Percentiles rank a stretch among this genome's conserved stretches.
Evolutionary conservation across 2,888 invertebrate species (phyloP).

Genomic region (Lasioglossum calceatum): DNA sequence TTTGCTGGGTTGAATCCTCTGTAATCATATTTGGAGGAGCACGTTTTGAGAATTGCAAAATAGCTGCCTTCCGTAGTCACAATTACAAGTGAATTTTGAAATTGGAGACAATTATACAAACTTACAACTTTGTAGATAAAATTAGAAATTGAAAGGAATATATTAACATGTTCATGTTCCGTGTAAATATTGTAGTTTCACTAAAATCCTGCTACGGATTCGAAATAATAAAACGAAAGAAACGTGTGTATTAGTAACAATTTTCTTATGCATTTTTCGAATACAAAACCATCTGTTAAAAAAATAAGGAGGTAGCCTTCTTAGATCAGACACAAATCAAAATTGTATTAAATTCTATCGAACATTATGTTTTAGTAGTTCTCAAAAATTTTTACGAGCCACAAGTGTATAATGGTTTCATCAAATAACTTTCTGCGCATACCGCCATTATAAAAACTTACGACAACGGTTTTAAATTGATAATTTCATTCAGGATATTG

Average conservation of each 20-base stretch:
- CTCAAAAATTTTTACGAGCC: background rate
- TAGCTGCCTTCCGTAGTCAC: background rate
- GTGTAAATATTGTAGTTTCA: background rate
- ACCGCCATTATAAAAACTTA: background rate
- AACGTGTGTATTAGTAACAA: no score
- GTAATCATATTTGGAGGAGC: background rate
- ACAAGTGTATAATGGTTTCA: background rate
- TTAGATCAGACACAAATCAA: background rate
- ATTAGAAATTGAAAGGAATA: background rate
- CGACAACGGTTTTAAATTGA: background rate
- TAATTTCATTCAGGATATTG: background rate
- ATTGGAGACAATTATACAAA: background rate
- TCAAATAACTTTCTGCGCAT: background rate
- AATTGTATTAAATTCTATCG: background rate
- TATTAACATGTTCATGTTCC: background rate
- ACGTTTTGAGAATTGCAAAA: background rate
- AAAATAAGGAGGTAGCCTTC: background rate
- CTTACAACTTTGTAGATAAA: background rate
- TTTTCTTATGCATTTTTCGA: no score
- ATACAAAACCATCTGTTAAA: no score
- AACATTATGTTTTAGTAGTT: background rate
- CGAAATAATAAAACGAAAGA: background rate
- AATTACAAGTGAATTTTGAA: background rate
- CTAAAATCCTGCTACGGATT: background rate
- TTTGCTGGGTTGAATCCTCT: background rate